Percentiles rank a stretch among this genome's conserved stretches.
phyloP scores from a whole-genome alignment of 2,113 vertebrate genomes.

The Laticauda laticaudata region DNA sequence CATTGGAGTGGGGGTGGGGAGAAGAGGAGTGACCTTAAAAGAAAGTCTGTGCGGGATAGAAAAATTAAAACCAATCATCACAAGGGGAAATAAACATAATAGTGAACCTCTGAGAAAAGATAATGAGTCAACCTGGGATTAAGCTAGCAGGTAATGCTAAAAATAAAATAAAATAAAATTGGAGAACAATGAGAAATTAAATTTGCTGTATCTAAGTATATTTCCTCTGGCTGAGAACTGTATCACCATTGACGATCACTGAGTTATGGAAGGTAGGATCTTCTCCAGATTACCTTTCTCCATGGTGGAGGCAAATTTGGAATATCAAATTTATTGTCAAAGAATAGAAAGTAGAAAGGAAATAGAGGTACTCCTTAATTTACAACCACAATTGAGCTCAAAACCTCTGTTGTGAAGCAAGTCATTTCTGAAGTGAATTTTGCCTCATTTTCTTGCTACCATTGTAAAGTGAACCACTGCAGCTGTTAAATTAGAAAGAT shows the following conservation, averaged over 20 bases:
- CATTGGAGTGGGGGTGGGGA: not conserved
- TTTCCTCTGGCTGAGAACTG: not conserved
- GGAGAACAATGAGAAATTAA: slow-evolving; percentile 32
- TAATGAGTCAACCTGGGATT: slow-evolving; percentile 64
- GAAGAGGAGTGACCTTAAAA: slow-evolving; percentile 50
- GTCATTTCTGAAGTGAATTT: not conserved
- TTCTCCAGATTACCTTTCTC: slow-evolving; percentile 15
- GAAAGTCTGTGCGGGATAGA: slow-evolving; percentile 36
- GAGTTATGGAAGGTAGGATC: not conserved
- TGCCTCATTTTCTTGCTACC: not conserved
- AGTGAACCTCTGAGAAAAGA: slow-evolving; percentile 49
- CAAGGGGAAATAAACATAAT: slow-evolving; percentile 27
- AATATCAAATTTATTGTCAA: slow-evolving; percentile 57
- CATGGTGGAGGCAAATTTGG: slow-evolving; percentile 50
- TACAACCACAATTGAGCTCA: not conserved
- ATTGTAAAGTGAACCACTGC: not conserved
- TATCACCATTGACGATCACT: not conserved
- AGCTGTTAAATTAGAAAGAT: not conserved
- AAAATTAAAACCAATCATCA: slow-evolving; percentile 47
- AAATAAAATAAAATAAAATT: slow-evolving; percentile 29
- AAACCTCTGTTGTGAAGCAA: not conserved
- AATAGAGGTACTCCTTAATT: not conserved
- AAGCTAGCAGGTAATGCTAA: slow-evolving; percentile 36
- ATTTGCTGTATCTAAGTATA: not conserved
- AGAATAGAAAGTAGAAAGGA: slow-evolving; percentile 45